A percentile compares a stretch with the other conserved stretches of the same genome.
phyloP scores from a whole-genome alignment of 1,140 invertebrate species.

The Ectropis grisescens region DNA sequence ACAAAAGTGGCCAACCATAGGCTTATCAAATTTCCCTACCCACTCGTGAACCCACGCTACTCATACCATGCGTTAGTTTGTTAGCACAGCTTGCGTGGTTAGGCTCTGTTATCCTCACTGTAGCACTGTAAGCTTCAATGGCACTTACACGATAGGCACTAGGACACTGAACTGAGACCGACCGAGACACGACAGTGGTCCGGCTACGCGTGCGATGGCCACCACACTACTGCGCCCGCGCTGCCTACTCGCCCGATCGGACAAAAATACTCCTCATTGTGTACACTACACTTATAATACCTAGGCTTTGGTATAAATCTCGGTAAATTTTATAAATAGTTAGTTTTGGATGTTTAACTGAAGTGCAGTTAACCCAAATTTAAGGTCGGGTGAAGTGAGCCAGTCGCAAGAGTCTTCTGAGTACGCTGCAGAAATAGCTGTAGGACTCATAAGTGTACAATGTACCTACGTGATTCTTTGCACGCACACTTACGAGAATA shows the following conservation, averaged over 20 bases:
- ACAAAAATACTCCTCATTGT: constrained; percentile 59
- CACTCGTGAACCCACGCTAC: constrained; percentile 36
- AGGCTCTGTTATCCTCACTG: constrained; percentile 10
- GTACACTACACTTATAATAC: constrained; percentile 60
- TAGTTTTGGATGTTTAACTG: constrained; percentile 31
- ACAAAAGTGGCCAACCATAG: constrained; percentile 55
- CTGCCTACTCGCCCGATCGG: constrained; percentile 24
- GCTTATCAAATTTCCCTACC: constrained; percentile 64
- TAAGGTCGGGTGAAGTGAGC: constrained; percentile 19
- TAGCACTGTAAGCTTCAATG: constrained; percentile 22
- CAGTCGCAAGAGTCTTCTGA: too few relatives aligned
- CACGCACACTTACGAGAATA: too few relatives aligned
- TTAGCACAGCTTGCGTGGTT: constrained; percentile 38
- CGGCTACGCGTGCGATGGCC: constrained; percentile 30
- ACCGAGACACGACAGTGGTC: constrained; percentile 2
- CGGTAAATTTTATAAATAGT: constrained; percentile 44
- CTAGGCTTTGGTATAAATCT: constrained; percentile 53
- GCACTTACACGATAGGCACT: too few relatives aligned
- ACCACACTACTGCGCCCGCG: constrained; percentile 28
- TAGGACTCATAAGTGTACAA: too few relatives aligned
- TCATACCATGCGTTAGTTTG: constrained; percentile 52
- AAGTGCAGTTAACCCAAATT: constrained; percentile 43
- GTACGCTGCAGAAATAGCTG: too few relatives aligned
- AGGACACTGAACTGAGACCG: constrained; percentile 17
- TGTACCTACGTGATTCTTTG: too few relatives aligned